Conservation (phyloP, 1,140 invertebrate species). For the Leptonema lineaticorne region DNA sequence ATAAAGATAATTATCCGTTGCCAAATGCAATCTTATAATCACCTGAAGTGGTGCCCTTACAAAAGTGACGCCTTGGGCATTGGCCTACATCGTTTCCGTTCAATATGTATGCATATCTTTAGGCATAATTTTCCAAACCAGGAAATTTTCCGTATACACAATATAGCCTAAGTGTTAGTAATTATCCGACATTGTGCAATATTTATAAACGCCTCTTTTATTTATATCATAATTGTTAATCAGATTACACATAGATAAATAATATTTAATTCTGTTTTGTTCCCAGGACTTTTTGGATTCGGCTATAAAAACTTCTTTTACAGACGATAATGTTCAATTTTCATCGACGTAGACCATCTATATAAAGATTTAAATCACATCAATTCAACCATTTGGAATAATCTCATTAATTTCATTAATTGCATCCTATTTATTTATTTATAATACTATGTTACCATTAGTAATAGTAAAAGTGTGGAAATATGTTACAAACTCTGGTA, state of each 20-base stretch:
- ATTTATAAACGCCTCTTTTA: not conserved
- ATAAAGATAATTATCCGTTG: not conserved
- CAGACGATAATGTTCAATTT: slow-evolving; percentile 13
- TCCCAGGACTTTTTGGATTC: slow-evolving; percentile 35
- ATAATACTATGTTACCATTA: no score
- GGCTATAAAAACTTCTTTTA: slow-evolving; percentile 32
- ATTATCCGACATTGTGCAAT: no score
- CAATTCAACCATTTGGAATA: no score
- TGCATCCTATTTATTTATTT: no score
- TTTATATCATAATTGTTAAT: not conserved
- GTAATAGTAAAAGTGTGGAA: no score
- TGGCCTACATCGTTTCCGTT: slow-evolving; percentile 8
- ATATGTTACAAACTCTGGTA: no score
- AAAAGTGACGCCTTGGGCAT: not conserved
- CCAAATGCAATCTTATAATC: slow-evolving; percentile 4
- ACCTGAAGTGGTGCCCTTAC: not conserved
- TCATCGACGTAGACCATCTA: no score
- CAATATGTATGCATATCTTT: no score
- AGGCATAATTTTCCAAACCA: not conserved
- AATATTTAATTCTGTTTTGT: slow-evolving; percentile 3
- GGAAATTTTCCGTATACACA: slow-evolving; percentile 11
- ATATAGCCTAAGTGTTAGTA: not conserved
- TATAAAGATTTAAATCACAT: no score
- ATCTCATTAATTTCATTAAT: no score
- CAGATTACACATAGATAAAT: not conserved